Evolutionary conservation across 2,888 invertebrate genomes (phyloP), one percentile per base, ranked within the genome.

Genomic region (Caenorhabditis auriculariae): DNA sequence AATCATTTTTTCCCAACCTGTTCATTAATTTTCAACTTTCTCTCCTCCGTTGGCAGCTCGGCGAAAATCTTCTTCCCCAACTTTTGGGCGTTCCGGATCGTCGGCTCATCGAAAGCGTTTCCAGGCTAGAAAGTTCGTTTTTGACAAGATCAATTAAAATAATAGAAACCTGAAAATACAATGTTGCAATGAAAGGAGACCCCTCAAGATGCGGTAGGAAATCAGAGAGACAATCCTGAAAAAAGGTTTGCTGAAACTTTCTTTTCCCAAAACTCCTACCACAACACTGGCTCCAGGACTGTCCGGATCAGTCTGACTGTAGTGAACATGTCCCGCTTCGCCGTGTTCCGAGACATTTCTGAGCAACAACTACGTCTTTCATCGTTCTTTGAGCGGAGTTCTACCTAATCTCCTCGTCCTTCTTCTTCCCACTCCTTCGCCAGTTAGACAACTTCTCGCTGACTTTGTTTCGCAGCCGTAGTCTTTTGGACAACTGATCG

Each of bases 71-170:
- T 88, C 80, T 88, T 89, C 43, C 93, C 93, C 63, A 89, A 88
- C 81, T 90, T 89, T 84, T 93, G 89, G 19, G 94, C 93, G 70
- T 89, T 87, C 55, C 89, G 89, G 86, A 94, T 91, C 71, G 93
- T 86, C 67, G 88, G 88, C 80, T 92, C 91, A 78, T 90, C 89
- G 66, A 86, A 85, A 0, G 86, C 85, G 60, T 82, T 82, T 21
- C 77, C 78, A 1, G 77, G 75, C 50, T 77, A 73, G 65, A 78
- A 74, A 12, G 24, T 24, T 7, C 9, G 26, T 5, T 27, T 41
- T 39, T 37, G 27, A 43, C 19, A 28, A 35, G 37, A n/a, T 28
- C 3, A 2, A 12, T 23, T 3, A 47, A 47, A 47, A 42, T 21
- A 12, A 7, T 23, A n/a, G 43, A 35, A 29, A 76, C 60, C 44